phyloP scores from a whole-genome alignment of 2,888 invertebrate genomes.

The Erebia epiphron region DNA sequence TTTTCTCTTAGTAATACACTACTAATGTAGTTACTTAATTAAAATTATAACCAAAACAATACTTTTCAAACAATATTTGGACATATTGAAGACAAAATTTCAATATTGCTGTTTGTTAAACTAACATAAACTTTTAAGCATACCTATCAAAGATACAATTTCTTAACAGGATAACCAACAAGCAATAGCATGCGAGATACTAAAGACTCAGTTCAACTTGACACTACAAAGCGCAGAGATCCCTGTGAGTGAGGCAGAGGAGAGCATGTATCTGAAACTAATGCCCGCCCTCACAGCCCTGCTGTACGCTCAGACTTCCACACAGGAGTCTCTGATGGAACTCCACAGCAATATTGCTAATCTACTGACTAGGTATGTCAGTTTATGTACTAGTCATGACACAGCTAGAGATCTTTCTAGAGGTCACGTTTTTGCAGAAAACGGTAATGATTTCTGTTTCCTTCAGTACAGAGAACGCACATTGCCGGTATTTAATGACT shows the following conservation, averaged over 20 bases:
- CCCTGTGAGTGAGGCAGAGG: conserved; percentile 84
- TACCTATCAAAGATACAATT: neutral
- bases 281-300: conserved; percentile 88
- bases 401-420: neutral
- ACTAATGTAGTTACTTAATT: too few relatives aligned
- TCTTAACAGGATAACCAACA: conserved; percentile 80
- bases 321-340: conserved; percentile 85
- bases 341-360: conserved; percentile 92
- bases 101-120: too few relatives aligned
- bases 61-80: too few relatives aligned
- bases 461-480: too few relatives aligned
- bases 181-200: conserved; percentile 87
- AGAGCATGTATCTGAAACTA: conserved; percentile 87
- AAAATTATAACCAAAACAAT: too few relatives aligned
- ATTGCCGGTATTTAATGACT: too few relatives aligned
- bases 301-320: conserved; percentile 83
- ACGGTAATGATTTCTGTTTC: neutral
- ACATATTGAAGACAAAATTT: too few relatives aligned
- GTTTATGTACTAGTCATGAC: neutral
- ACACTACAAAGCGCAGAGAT: conserved; percentile 79
- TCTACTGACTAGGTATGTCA: conserved; percentile 85
- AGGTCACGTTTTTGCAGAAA: neutral
- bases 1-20: too few relatives aligned
- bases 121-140: neutral
- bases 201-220: conserved; percentile 91